phyloP scores from a whole-genome alignment of 2,113 vertebrate genomes.

The Gila orcuttii region DNA sequence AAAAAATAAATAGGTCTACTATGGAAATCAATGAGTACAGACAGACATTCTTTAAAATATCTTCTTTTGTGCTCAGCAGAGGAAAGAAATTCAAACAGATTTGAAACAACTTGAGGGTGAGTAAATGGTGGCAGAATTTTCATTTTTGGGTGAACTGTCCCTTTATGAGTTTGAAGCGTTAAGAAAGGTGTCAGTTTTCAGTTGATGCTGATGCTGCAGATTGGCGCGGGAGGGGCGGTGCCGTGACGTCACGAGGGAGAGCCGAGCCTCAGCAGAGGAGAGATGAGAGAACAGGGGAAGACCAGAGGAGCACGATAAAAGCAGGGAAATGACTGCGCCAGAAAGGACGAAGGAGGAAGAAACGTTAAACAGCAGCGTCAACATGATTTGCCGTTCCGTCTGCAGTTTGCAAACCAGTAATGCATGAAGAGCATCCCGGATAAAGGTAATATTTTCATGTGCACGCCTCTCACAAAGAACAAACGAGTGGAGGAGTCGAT shows the following conservation, averaged over 20 bases:
- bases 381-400: neutral
- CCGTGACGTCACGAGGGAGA: slow-evolving; percentile 71
- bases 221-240: slow-evolving; percentile 58
- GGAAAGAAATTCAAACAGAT: too few species aligned
- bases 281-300: slow-evolving; percentile 58
- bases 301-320: slow-evolving; percentile 66
- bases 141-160: too few species aligned
- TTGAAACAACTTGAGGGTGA: too few species aligned
- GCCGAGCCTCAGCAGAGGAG: slow-evolving; percentile 39
- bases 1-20: too few species aligned
- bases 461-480: slow-evolving; percentile 64
- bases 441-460: slow-evolving; percentile 73
- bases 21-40: too few species aligned
- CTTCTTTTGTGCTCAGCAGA: too few species aligned
- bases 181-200: neutral
- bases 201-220: slow-evolving; percentile 74
- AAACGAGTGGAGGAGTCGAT: slow-evolving; percentile 44
- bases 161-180: neutral
- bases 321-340: slow-evolving; percentile 72
- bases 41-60: too few species aligned
- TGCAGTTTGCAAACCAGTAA: slow-evolving; percentile 57
- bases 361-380: slow-evolving; percentile 50
- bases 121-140: too few species aligned
- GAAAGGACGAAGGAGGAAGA: slow-evolving; percentile 62
- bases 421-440: slow-evolving; percentile 70